Evolutionary conservation across 2,113 vertebrate species (phyloP).

Genomic region (Lagopus leucura): DNA sequence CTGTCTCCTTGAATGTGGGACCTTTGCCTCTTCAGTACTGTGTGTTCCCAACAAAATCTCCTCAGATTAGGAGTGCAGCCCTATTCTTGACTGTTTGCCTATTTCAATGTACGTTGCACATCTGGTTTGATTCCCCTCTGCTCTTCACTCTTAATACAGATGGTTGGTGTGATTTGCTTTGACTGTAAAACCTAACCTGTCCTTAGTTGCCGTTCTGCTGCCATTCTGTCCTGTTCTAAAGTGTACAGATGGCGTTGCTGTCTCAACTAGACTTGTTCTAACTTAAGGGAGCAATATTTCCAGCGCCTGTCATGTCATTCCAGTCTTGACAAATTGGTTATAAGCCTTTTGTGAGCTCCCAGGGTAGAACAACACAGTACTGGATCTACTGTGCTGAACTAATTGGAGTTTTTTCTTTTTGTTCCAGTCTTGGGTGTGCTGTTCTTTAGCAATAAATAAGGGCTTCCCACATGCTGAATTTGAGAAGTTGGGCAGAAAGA

Average conservation of each 20-base stretch:
- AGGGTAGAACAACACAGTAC: neutral
- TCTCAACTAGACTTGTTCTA: neutral
- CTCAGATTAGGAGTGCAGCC: neutral
- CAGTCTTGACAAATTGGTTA: neutral
- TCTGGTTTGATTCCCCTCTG: neutral
- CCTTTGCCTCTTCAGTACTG: neutral
- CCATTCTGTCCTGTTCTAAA: neutral
- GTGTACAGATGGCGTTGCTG: neutral
- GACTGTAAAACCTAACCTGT: neutral
- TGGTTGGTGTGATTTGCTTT: neutral
- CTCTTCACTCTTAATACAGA: neutral
- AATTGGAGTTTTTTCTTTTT: no score
- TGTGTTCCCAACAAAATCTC: neutral
- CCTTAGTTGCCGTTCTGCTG: neutral
- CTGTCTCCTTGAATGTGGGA: fast-evolving
- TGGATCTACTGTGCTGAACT: neutral
- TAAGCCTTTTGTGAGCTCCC: neutral
- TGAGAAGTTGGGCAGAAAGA: neutral
- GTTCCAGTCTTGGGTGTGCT: neutral
- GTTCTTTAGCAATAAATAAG: neutral
- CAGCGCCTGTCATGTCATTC: neutral
- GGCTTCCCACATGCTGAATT: neutral
- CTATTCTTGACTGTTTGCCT: neutral
- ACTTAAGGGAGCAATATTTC: neutral
- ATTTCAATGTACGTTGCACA: fast-evolving